A percentile compares a stretch with the other conserved stretches of the same genome.
These are phyloP conservation scores for Discoglossus pictus DNA, from an alignment of 2,797 vertebrate genomes.

Conservation along the genomic window DNA sequence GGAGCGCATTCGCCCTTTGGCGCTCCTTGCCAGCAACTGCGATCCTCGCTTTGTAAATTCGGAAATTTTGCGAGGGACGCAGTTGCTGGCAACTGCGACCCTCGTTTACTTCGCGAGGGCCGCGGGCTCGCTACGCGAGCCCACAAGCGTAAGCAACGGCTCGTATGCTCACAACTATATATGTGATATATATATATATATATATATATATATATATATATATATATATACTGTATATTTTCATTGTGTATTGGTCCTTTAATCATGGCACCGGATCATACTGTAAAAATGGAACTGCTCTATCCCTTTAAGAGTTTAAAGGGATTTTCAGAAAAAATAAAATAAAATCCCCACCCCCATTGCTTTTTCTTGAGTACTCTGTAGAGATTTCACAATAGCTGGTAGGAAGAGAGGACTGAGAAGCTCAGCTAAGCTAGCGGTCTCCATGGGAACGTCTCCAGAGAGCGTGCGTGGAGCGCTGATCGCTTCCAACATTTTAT, in stretches of 20 bases:
- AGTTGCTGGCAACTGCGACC: too few relatives aligned
- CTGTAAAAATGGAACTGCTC: neutral
- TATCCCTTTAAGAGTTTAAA: neutral
- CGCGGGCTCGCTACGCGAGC: neutral
- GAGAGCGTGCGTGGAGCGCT: neutral
- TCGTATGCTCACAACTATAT: too few relatives aligned
- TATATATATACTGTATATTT: neutral
- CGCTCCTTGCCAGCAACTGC: too few relatives aligned
- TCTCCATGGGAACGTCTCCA: conserved; percentile 43
- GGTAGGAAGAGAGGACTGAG: conserved; percentile 24
- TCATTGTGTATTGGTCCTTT: neutral
- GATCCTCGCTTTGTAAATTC: too few relatives aligned
- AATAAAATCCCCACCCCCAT: conserved; percentile 24
- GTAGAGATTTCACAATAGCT: conserved; percentile 35
- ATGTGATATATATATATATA: neutral
- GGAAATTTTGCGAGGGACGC: too few relatives aligned
- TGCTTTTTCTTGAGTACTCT: conserved; percentile 13
- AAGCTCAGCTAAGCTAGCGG: conserved; percentile 24
- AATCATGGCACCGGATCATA: neutral
- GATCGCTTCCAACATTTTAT: conserved; percentile 16
- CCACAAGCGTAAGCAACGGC: neutral
- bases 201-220: neutral
- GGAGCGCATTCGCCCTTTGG: too few relatives aligned
- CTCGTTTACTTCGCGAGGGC: too few relatives aligned
- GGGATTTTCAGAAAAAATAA: conserved; percentile 17